Conservation (phyloP, 2,888 invertebrate species). For the Xylocampa areola region DNA sequence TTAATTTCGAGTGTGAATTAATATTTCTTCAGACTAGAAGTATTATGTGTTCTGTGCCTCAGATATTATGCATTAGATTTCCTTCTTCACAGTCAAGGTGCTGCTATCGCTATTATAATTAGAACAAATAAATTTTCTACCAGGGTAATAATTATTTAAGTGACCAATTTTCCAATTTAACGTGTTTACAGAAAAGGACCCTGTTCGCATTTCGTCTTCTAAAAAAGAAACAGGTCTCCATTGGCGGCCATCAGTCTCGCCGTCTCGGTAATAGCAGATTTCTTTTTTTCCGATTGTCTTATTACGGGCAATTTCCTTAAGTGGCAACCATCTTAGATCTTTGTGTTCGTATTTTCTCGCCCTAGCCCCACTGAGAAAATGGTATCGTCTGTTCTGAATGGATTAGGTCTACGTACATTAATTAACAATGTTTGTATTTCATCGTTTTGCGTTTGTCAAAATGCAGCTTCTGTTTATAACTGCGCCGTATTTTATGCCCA, state of each 20-base stretch:
- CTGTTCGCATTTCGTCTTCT: not conserved
- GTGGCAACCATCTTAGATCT: slow-evolving; percentile 61
- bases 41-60: too few relatives aligned
- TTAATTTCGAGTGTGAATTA: too few relatives aligned
- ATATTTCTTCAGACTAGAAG: too few relatives aligned
- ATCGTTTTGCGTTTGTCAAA: slow-evolving; percentile 42
- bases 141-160: too few relatives aligned
- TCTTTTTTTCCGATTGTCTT: slow-evolving; percentile 69
- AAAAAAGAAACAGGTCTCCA: slow-evolving; percentile 40
- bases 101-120: too few relatives aligned
- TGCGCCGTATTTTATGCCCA: not conserved
- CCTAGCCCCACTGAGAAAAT: slow-evolving; percentile 38
- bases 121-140: too few relatives aligned
- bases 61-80: too few relatives aligned
- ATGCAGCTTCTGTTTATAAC: slow-evolving; percentile 23
- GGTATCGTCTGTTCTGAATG: slow-evolving; percentile 54
- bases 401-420: slow-evolving; percentile 50
- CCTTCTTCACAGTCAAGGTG: too few relatives aligned
- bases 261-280: slow-evolving; percentile 60
- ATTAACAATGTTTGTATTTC: slow-evolving; percentile 49
- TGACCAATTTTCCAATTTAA: too few relatives aligned
- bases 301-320: slow-evolving; percentile 70
- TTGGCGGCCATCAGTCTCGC: slow-evolving; percentile 56
- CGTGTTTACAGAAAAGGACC: too few relatives aligned
- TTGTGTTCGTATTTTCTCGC: slow-evolving; percentile 54